A percentile compares a stretch with the other conserved stretches of the same genome.
Evolutionary conservation across 2,797 vertebrate species (phyloP).

Genomic region (Lagodon rhomboides): DNA sequence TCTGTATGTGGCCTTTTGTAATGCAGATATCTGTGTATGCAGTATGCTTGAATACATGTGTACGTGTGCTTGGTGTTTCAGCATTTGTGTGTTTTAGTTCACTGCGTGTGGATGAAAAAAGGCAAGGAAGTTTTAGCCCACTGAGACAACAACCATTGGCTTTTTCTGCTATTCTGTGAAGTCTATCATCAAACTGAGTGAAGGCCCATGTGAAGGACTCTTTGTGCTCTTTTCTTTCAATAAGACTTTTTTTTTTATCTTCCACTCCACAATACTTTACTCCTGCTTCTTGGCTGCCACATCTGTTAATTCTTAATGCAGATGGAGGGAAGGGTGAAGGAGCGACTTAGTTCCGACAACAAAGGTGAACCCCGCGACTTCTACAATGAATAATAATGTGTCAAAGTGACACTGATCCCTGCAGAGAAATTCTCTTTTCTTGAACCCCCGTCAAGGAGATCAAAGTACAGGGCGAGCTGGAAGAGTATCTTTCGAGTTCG

Average conservation of each 20-base stretch:
- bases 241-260: constrained; percentile 13
- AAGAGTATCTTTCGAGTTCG: constrained; percentile 32
- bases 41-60: constrained; percentile 39
- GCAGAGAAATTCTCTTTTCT: constrained; percentile 34
- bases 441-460: constrained; percentile 34
- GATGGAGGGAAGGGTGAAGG: constrained; percentile 11
- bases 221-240: constrained; percentile 2
- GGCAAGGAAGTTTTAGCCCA: constrained; percentile 8
- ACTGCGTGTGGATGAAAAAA: constrained; percentile 28
- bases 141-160: constrained; percentile 16
- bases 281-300: constrained; percentile 10
- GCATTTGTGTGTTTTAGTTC: constrained; percentile 36
- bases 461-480: constrained; percentile 27
- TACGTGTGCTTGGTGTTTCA: constrained; percentile 35
- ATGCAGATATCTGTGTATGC: constrained; percentile 51
- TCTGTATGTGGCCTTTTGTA: constrained; percentile 54
- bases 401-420: constrained; percentile 45
- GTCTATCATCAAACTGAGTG: constrained; percentile 6
- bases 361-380: constrained; percentile 29
- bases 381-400: constrained; percentile 33
- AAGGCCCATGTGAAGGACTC: constrained; percentile 11
- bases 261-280: constrained; percentile 25
- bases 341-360: constrained; percentile 27
- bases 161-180: constrained; percentile 27
- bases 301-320: constrained; percentile 44